phyloP scores from a whole-genome alignment of 2,888 invertebrate genomes.

The Nyleta sp. region DNA sequence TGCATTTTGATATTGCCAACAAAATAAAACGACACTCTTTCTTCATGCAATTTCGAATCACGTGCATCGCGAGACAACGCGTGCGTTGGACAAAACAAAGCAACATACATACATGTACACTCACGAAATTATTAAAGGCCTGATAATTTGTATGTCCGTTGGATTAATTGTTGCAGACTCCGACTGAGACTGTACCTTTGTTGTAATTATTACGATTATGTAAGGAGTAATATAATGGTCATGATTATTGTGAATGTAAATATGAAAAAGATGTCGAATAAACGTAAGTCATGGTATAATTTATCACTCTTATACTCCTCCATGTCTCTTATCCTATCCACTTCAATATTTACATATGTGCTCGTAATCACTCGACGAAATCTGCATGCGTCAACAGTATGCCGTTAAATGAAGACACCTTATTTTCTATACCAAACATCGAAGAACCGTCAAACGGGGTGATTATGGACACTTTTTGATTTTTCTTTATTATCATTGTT shows the following conservation, averaged over 20 bases:
- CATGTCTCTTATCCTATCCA: slow-evolving; percentile 52
- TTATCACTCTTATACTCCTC: slow-evolving; percentile 54
- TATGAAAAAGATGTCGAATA: slow-evolving; percentile 79
- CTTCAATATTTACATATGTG: slow-evolving; percentile 48
- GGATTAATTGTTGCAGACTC: slow-evolving; percentile 62
- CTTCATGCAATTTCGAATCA: slow-evolving; percentile 49
- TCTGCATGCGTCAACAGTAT: too few species aligned
- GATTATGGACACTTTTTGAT: too few species aligned
- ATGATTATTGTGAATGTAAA: slow-evolving; percentile 76
- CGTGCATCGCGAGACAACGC: slow-evolving; percentile 17
- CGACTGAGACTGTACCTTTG: slow-evolving; percentile 69
- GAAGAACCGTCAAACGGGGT: too few species aligned
- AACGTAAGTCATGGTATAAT: slow-evolving; percentile 75
- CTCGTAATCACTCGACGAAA: not conserved
- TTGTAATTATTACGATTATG: slow-evolving; percentile 79
- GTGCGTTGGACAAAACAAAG: slow-evolving; percentile 23
- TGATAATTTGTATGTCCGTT: slow-evolving; percentile 67
- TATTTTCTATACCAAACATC: too few species aligned
- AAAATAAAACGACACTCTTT: slow-evolving; percentile 17
- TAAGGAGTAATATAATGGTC: slow-evolving; percentile 77
- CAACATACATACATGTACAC: slow-evolving; percentile 47
- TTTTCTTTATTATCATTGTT: too few species aligned
- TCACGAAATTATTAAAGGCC: slow-evolving; percentile 61
- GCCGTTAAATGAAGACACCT: too few species aligned
- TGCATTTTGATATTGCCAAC: slow-evolving; percentile 45